These are phyloP conservation scores for Synergus japonicus DNA, from an alignment of 2,888 invertebrate species.

Conservation along the genomic window DNA sequence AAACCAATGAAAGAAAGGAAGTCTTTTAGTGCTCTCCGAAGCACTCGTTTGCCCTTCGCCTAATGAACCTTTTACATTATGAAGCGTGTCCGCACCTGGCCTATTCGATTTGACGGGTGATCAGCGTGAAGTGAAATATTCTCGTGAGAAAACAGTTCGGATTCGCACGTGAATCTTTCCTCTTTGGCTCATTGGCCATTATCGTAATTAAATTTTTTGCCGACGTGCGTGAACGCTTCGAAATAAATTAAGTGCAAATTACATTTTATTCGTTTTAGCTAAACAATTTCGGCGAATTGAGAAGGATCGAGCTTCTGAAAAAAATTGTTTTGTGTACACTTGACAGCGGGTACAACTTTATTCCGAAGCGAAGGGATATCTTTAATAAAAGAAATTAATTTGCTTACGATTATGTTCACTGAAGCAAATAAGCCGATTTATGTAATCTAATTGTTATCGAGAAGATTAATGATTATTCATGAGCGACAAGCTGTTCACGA, in stretches of 20 bases:
- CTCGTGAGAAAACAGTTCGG: slow-evolving; percentile 41
- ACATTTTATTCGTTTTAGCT: slow-evolving; percentile 19
- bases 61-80: slow-evolving; percentile 45
- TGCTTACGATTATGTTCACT: neutral
- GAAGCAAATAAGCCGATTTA: neutral
- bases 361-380: neutral
- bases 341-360: neutral
- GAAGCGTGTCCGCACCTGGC: slow-evolving; percentile 45
- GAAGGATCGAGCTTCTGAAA: neutral
- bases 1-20: slow-evolving; percentile 43
- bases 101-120: slow-evolving; percentile 47
- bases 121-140: slow-evolving; percentile 44
- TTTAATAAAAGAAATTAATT: neutral
- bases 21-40: slow-evolving; percentile 34
- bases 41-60: slow-evolving; percentile 40
- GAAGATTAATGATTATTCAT: too few species aligned
- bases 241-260: slow-evolving; percentile 33
- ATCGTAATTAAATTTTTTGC: slow-evolving; percentile 36
- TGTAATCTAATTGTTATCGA: neutral
- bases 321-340: neutral
- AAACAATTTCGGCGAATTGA: neutral
- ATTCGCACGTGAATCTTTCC: slow-evolving; percentile 35
- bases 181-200: slow-evolving; percentile 27
- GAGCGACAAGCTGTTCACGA: too few species aligned
- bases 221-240: slow-evolving; percentile 19